phyloP scores from a whole-genome alignment of 2,888 invertebrate species.

The Shargacucullia verbasci region DNA sequence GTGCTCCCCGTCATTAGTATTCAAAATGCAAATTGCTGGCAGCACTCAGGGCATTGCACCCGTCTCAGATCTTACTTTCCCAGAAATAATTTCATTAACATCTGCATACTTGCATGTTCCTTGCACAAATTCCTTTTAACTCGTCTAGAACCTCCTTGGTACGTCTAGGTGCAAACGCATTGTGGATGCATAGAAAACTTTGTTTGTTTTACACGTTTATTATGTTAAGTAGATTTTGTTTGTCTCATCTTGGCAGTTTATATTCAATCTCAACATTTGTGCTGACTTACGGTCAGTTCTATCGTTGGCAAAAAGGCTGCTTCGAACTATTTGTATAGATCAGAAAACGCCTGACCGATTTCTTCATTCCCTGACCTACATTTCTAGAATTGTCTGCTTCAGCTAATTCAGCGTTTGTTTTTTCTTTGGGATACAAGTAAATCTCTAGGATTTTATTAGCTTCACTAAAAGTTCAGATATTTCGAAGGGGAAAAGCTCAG shows the following conservation, averaged over 20 bases:
- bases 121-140: conserved; percentile 74
- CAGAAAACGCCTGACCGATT: conserved; percentile 42
- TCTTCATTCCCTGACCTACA: conserved; percentile 49
- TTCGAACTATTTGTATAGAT: conserved; percentile 43
- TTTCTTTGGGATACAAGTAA: conserved; percentile 26
- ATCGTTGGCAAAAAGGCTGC: conserved; percentile 36
- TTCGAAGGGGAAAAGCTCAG: too few species aligned
- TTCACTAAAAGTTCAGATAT: not conserved
- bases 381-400: conserved; percentile 31
- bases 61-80: conserved; percentile 84
- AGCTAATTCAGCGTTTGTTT: conserved; percentile 41
- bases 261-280: conserved; percentile 10
- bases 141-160: conserved; percentile 64
- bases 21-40: conserved; percentile 86
- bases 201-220: conserved; percentile 39
- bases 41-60: conserved; percentile 82
- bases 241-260: conserved; percentile 15
- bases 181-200: conserved; percentile 46
- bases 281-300: too few species aligned
- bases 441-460: not conserved
- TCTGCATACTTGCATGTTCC: conserved; percentile 78
- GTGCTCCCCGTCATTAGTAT: conserved; percentile 82
- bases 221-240: conserved; percentile 39
- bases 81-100: conserved; percentile 88
- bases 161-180: conserved; percentile 50